A percentile compares a stretch with the other conserved stretches of the same genome.
Evolutionary conservation across 2,797 vertebrate genomes (phyloP).

Genomic region (Pipistrellus kuhlii): DNA sequence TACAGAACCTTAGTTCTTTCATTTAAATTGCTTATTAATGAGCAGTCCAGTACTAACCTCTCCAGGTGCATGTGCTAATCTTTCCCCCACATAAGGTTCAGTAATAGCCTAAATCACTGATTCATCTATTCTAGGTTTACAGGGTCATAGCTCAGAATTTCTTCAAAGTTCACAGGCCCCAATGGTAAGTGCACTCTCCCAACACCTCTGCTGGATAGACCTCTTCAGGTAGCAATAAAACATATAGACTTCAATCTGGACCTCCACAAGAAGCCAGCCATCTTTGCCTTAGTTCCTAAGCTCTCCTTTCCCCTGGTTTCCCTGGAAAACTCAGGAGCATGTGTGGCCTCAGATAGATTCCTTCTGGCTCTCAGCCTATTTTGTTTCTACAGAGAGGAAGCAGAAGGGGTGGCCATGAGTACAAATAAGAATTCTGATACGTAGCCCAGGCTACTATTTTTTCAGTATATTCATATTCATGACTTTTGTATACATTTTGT

Average conservation of each 20-base stretch:
- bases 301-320: background rate
- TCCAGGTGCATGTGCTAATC: background rate
- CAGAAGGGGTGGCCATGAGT: accelerated
- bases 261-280: background rate
- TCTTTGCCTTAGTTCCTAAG: background rate
- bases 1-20: background rate
- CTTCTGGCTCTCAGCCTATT: background rate
- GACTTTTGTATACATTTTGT: background rate
- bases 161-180: background rate
- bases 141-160: background rate
- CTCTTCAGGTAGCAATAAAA: background rate
- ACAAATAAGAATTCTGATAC: background rate
- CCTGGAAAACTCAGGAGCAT: background rate
- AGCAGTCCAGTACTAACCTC: background rate
- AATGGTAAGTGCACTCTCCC: background rate
- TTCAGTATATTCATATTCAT: background rate
- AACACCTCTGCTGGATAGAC: background rate
- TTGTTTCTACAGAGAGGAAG: background rate
- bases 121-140: background rate
- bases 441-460: background rate
- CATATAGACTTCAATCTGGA: background rate
- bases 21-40: conserved; percentile 10
- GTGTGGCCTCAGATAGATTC: background rate
- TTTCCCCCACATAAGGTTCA: background rate
- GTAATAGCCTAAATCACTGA: background rate